A percentile compares a stretch with the other conserved stretches of the same genome.
Evolutionary conservation across 2,888 invertebrate species (phyloP).

Genomic region (Clivina fossor): DNA sequence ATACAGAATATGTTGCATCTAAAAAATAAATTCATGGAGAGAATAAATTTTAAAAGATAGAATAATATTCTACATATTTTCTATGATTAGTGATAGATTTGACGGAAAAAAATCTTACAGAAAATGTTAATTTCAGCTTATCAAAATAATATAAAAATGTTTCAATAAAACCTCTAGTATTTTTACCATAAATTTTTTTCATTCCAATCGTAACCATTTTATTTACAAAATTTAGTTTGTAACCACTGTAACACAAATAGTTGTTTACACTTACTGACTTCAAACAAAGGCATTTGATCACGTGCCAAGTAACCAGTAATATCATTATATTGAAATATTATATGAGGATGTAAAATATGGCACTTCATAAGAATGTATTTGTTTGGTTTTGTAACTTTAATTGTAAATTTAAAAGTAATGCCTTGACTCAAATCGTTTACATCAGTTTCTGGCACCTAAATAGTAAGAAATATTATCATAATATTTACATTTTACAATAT

Average conservation of each 20-base stretch:
- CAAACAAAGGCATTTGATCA: conserved; percentile 23
- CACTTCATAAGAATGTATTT: conserved; percentile 39
- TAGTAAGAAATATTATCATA: too few species aligned
- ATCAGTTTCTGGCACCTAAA: neutral
- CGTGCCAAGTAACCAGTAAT: conserved; percentile 1
- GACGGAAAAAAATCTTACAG: too few species aligned
- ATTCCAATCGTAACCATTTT: too few species aligned
- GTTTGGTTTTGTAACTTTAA: conserved; percentile 40
- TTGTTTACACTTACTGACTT: conserved; percentile 41
- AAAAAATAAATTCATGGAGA: conserved; percentile 39
- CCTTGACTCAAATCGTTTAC: conserved; percentile 33
- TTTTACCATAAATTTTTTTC: too few species aligned
- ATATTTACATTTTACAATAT: too few species aligned
- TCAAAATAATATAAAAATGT: too few species aligned
- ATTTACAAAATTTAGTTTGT: too few species aligned
- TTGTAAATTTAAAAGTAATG: conserved; percentile 42
- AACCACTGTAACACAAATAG: too few species aligned
- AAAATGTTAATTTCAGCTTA: too few species aligned
- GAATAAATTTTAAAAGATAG: neutral
- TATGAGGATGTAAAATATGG: conserved; percentile 40
- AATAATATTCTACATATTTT: neutral
- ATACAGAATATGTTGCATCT: conserved; percentile 47
- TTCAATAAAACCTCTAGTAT: too few species aligned
- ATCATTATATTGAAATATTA: conserved; percentile 32
- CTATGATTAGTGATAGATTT: too few species aligned